Evolutionary conservation across 2,113 vertebrate genomes (phyloP).

Genomic region (Phaetusa simplex): DNA sequence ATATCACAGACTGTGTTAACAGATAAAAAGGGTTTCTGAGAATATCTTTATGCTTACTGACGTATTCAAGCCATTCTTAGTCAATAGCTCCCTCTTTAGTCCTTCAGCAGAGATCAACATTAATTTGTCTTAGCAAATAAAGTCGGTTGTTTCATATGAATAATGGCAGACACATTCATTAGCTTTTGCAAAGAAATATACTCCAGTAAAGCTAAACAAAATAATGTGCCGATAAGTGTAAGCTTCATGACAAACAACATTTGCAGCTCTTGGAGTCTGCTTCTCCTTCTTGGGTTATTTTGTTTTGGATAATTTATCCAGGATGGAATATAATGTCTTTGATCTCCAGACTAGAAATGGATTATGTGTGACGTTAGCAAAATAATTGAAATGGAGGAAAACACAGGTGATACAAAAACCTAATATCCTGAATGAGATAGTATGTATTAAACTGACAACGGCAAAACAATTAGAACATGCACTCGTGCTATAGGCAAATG

Average conservation of each 20-base stretch:
- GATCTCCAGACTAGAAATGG: background rate
- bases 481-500: background rate
- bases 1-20: background rate
- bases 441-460: background rate
- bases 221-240: background rate
- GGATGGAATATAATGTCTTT: background rate
- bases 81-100: slow-evolving; percentile 77
- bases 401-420: background rate
- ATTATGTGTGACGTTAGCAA: background rate
- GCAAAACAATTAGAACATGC: background rate
- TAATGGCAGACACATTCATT: background rate
- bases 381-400: background rate
- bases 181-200: background rate
- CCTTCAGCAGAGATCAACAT: background rate
- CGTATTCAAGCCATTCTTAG: slow-evolving; percentile 47
- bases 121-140: slow-evolving; percentile 19
- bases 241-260: background rate
- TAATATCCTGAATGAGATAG: background rate
- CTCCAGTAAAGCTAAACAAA: background rate
- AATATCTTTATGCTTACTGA: background rate
- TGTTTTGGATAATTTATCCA: background rate
- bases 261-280: background rate
- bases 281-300: background rate
- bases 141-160: background rate
- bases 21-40: background rate